Base-by-base conservation (phyloP, 1,140 invertebrate genomes). In the Scaptomyza graminum region DNA sequence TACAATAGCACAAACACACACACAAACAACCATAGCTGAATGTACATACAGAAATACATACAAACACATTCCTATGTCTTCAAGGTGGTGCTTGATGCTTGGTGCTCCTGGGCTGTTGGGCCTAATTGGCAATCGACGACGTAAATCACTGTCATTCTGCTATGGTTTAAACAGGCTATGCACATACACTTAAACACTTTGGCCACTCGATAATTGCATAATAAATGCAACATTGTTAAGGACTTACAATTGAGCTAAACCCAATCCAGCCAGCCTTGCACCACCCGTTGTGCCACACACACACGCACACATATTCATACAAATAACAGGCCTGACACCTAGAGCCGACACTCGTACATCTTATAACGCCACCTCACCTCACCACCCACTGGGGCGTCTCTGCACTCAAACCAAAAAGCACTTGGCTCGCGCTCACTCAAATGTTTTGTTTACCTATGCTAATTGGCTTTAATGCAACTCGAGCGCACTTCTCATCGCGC, bases 391-490 rank as follows among this genome's bases (percentile, higher is more conserved):
- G 56, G 74, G 68, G 64, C 9, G 31, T 70, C 82, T n/a, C n/a
- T n/a, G 55, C 73, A 87, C 81, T 87, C 74, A 79, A 73, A 15
- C 83, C 74, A 1, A 34, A 75, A 76, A 70, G 61, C 82, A 82
- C 82, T 85, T 87, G 82, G 71, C 31, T 34, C 79, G 66, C 79
- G 83, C 83, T 87, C 83, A 83, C 84, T 88, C 83, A 83, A 83
- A 88, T 88, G 83, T 88, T 88, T 87, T 88, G 83, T 88, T 88
- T 88, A 88, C 83, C 83, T 88, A 88, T 88, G 83, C 83, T 88
- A 88, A 88, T 88, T 88, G 83, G 83, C 84, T 88, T 88, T 83
- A 88, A 88, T 88, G 83, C 83, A 88, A 88, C 83, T 88, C 79
- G 74, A 88, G 83, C 83, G 83, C 82, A 83, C 82, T 87, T 87